Base-by-base conservation (phyloP, 2,888 invertebrate species). In the Ligdia adustata region DNA sequence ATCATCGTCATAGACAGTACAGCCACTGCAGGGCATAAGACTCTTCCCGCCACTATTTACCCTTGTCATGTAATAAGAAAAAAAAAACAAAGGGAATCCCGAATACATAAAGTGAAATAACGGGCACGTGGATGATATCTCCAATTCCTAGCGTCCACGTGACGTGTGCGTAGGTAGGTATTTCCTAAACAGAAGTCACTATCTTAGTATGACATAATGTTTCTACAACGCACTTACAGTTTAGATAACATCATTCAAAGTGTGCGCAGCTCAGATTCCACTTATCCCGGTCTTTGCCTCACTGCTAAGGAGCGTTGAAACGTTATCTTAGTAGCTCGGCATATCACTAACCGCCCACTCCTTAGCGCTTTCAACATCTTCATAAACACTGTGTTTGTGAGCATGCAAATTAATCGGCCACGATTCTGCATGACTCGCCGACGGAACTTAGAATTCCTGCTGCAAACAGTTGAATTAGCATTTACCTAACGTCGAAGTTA, bases 281-380 rank as follows among this genome's bases (percentile, higher is more conserved):
- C 22, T 22, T 1, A 22, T 9, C 2, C 31, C 7, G 13, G 18
- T 18, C 9, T 12, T 34, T 35, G 14, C 9, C 2, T 33, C 26
- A n/a, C 12, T 31, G 35, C 15, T 22, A 5, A 15, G 11, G 7
- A 22, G 7, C 22, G 29, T 3, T 32, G 34, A 27, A 22, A 43
- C 29, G 18, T 29, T 43, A 24, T 43, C 29, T 9, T 3, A 18
- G 24, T 26, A 31, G 4, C n/a, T 9, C 12, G 11, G 32, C 32
- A 27, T 39, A 40, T 39, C 33, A 39, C 11, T 65, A 74, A 59
- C 69, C 35, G 28, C 33, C 18, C 26, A 35, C 67, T 66, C 66
- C 65, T 59, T 66, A 60, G 60, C 58, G 58, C 58, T 66, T 57
- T 69, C 67, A 64, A 60, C 66, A 50, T 71, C 66, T 73, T 70